Percentiles rank a stretch among this genome's conserved stretches.
Conservation (phyloP, 1,140 invertebrate species). For the Whitmania pigra region DNA sequence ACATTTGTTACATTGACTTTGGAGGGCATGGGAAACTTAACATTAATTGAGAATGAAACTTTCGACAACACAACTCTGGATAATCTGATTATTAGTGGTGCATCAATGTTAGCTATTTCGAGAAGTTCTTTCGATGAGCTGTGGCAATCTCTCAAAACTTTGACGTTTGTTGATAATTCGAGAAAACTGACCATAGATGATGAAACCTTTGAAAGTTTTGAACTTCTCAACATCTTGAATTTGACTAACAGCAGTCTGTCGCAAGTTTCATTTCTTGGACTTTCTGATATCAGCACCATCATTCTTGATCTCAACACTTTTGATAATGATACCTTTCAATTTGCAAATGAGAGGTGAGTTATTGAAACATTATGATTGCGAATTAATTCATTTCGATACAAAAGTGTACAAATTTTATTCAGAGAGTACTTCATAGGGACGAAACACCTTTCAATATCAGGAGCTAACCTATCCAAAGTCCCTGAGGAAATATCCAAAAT, state of each 20-base stretch:
- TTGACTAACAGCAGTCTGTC: not conserved
- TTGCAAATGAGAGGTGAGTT: not conserved
- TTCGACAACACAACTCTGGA: constrained; percentile 4
- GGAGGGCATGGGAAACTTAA: not conserved
- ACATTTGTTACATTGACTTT: not conserved
- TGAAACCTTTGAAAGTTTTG: not conserved
- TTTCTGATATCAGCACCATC: not conserved
- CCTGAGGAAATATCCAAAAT: not conserved
- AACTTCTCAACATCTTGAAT: not conserved
- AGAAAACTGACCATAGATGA: not conserved
- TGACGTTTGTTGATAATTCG: not conserved
- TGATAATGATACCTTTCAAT: not conserved
- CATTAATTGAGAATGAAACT: not conserved
- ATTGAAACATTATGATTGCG: not conserved
- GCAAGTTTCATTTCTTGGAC: not conserved
- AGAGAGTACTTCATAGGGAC: not conserved
- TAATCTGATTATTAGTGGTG: not conserved
- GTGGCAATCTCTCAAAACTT: not conserved
- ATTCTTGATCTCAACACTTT: not conserved
- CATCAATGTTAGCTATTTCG: not conserved
- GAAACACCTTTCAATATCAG: not conserved
- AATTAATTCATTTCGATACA: not conserved
- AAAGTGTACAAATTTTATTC: not conserved
- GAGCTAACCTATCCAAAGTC: constrained; percentile 1
- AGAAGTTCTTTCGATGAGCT: not conserved